A percentile compares a stretch with the other conserved stretches of the same genome.
Conservation (phyloP, 1,140 invertebrate genomes). For the Magallana gigas region DNA sequence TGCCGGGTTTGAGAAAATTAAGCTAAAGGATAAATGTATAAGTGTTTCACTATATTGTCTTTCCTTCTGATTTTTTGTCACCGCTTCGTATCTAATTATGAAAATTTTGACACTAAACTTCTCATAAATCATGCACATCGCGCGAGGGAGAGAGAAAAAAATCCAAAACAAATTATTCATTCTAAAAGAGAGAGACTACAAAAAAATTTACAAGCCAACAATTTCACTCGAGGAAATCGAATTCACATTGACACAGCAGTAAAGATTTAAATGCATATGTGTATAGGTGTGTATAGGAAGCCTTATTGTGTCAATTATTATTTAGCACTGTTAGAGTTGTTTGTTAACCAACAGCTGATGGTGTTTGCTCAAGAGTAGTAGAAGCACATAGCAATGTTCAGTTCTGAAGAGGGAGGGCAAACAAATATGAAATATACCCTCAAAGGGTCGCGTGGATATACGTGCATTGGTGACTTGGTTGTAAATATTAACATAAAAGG, state of each 20-base stretch:
- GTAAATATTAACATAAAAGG: constrained; percentile 36
- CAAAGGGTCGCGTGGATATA: constrained; percentile 18
- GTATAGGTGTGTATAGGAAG: not conserved
- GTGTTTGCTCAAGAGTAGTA: not conserved
- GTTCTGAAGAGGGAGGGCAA: constrained; percentile 3
- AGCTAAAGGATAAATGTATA: not conserved
- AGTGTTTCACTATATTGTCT: not conserved
- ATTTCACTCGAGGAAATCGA: not conserved
- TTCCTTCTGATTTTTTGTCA: not conserved
- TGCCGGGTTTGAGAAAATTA: not conserved
- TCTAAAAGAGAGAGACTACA: not conserved
- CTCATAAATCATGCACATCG: constrained; percentile 16
- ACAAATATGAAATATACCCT: constrained; percentile 28
- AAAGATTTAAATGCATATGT: constrained; percentile 14
- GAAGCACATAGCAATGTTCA: not conserved
- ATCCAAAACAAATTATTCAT: not conserved
- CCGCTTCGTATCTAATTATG: constrained; percentile 6
- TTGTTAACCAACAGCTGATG: constrained; percentile 33
- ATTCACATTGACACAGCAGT: not conserved
- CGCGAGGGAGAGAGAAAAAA: not conserved
- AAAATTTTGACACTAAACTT: not conserved
- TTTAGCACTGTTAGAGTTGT: not conserved
- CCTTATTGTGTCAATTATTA: not conserved
- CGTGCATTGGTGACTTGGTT: not conserved
- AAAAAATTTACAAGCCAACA: not conserved